Evolutionary conservation across 2,113 vertebrate genomes (phyloP), one percentile per base, ranked within the genome.

Genomic region (Chitala chitala): DNA sequence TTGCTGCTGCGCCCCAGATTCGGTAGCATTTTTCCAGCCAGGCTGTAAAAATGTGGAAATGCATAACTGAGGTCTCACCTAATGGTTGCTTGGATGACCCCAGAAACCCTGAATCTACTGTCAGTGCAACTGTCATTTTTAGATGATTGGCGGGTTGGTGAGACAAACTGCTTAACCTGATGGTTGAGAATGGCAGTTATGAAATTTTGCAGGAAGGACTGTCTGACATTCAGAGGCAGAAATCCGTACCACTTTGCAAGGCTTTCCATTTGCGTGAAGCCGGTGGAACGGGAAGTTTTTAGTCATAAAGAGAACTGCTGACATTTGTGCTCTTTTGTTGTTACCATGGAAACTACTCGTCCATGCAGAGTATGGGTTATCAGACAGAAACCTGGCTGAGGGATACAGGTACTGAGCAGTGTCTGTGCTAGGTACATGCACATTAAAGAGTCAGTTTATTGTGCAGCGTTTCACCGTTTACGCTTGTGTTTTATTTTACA

Each of bases 1-100:
- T n/a, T n/a, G n/a, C 78, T 80, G 74, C 76, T 42, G 73, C 80
- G 80, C 70, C 80, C 80, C 79, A 80, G n/a, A 73, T 80, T 82
- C 78, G 63, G 12, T 76, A 38, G 53, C 73, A 72, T 73, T 55
- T 40, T 71, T 76, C 31, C 29, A 58, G 74, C 13, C 10, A 42
- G 22, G 68, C 29, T 20, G 48, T 48, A 69, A 26, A 51, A 53
- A 36, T 17, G 31, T 69, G 68, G 68, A 69, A 51, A 17, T 31
- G 6, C 68, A 51, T 22, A 12, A 24, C 29, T 7, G 12, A 46
- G 13, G 44, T 50, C 42, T 38, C 63, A n/a, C 22, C 20, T 46
- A 38, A 15, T 42, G 38, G 22, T 70, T 40, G 42, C 69, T 75
- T 51, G 33, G 63, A 70, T 42, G 9, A 51, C 31, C 26, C 73